Evolutionary conservation across 2,113 vertebrate genomes (phyloP).

Genomic region (Ceyx margarethae): DNA sequence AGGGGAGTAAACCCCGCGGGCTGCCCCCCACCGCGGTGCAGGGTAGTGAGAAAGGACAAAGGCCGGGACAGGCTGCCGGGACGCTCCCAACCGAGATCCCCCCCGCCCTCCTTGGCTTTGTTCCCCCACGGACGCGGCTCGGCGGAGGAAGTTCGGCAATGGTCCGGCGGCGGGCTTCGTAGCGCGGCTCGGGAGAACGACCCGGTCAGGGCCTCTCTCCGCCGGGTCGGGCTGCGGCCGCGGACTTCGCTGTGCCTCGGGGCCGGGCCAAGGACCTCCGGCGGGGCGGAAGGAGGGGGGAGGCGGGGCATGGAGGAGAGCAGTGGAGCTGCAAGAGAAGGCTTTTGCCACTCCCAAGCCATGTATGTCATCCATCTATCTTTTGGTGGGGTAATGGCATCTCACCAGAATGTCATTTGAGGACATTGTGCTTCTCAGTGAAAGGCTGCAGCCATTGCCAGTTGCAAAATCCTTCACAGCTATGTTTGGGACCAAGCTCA

Average conservation of each 20-base stretch:
- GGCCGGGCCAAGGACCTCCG: neutral
- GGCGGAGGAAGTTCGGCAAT: too few relatives aligned
- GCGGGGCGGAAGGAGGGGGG: too few relatives aligned
- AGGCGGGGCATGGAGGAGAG: neutral
- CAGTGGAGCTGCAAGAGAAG: accelerated
- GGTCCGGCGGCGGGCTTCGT: too few relatives aligned
- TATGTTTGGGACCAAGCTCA: neutral
- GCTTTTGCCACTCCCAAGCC: accelerated
- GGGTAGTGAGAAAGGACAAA: neutral
- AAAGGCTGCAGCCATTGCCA: neutral
- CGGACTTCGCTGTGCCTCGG: neutral
- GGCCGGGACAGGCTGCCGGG: too few relatives aligned
- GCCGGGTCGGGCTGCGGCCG: neutral
- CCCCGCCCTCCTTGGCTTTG: neutral
- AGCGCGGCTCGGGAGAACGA: neutral
- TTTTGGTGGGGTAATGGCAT: neutral
- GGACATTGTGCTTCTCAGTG: neutral
- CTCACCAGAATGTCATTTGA: neutral
- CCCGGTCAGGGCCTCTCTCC: too few relatives aligned
- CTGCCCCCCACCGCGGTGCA: neutral
- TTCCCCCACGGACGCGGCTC: neutral
- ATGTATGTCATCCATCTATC: neutral
- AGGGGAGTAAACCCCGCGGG: too few relatives aligned
- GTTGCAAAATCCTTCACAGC: neutral
- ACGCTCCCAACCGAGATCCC: neutral